A percentile compares a stretch with the other conserved stretches of the same genome.
Conservation (phyloP, 1,140 invertebrate genomes). For the Leptopilina boulardi region DNA sequence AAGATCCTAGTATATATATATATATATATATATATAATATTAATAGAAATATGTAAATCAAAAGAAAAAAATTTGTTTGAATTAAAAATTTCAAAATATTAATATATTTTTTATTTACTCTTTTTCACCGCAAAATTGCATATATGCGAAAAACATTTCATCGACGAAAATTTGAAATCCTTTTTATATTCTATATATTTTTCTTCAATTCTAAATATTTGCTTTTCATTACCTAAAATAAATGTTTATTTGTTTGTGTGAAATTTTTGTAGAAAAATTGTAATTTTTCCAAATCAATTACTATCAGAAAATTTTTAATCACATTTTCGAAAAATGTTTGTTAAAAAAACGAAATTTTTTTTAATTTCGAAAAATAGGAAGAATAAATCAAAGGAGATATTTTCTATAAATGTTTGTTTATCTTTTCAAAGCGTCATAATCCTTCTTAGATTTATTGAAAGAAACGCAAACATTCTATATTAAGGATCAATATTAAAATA, state of each 20-base stretch:
- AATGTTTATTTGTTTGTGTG: not conserved
- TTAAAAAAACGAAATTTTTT: not conserved
- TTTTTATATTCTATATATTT: not conserved
- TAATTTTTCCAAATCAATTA: too few species aligned
- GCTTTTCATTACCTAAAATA: not conserved
- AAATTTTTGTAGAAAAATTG: not conserved
- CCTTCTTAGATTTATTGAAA: slow-evolving; percentile 6
- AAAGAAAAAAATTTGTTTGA: too few species aligned
- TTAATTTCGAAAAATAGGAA: not conserved
- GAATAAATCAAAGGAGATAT: not conserved
- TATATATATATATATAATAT: too few species aligned
- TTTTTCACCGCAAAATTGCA: too few species aligned
- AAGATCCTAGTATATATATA: too few species aligned
- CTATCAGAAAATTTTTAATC: not conserved
- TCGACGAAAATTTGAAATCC: not conserved
- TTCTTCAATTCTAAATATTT: not conserved
- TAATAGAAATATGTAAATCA: too few species aligned
- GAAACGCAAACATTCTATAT: not conserved
- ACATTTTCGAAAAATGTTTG: not conserved
- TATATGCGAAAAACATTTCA: not conserved
- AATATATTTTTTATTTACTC: too few species aligned
- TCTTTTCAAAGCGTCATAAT: not conserved
- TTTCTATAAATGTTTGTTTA: not conserved
- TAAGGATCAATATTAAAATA: slow-evolving; percentile 13
- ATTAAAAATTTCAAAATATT: too few species aligned